Evolutionary conservation across 2,888 invertebrate species (phyloP), one percentile per base, ranked within the genome.

Genomic region (Molorchus minor): DNA sequence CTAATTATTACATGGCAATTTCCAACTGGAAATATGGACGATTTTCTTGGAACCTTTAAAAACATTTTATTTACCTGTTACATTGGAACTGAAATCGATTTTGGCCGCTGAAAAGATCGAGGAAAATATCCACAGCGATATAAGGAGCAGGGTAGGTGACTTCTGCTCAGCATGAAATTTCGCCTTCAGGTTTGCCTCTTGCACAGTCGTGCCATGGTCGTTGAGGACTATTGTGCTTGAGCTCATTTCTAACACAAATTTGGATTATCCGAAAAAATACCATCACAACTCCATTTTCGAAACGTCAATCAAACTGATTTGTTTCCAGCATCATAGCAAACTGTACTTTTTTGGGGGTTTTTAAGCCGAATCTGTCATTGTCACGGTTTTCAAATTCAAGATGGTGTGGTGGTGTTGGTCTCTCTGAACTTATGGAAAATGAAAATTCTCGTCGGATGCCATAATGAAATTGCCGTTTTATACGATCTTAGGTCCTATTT

Each of bases 381-480:
- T 62, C 65, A 69, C 54, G 58, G 43, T 49, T 52, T 53, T 44
- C 21, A 29, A 49, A 38, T 36, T 45, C 33, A 19, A 38, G 21
- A 49, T 19, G 41, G 1, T 17, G 12, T n/a, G 12, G 13, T 1
- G 25, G 16, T 35, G 25, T 16, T 30, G 21, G 36, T 43, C 12
- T 5, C 16, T 21, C 15, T 25, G 13, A 38, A 16, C 17, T 29
- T 16, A 30, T 17, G n/a, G n/a, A n/a, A n/a, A n/a, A n/a, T n/a
- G n/a, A n/a, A n/a, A n/a, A n/a, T n/a, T n/a, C n/a, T n/a, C n/a
- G 17, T 29, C 35, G 54, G 62, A n/a, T n/a, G n/a, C 57, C 58
- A 69, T 52, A 43, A 76, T 77, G 75, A 76, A 76, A 71, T 59
- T 75, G 36, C 75, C 76, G 20, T 77, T 77, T 61, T 66, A 75